A percentile compares a stretch with the other conserved stretches of the same genome.
phyloP scores from a whole-genome alignment of 1,140 invertebrate species.

The Lerema accius region DNA sequence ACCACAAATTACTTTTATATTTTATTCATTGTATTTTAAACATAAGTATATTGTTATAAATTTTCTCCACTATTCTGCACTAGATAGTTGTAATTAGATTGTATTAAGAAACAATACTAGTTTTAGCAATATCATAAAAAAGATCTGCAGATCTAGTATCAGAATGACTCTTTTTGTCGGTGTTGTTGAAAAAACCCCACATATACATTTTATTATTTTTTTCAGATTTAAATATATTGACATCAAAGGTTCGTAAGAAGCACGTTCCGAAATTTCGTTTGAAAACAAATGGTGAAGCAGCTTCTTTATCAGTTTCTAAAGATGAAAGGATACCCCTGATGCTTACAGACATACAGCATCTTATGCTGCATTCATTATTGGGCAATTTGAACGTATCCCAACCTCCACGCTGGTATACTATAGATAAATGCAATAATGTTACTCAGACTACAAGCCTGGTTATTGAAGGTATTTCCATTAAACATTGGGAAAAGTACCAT shows the following conservation, averaged over 20 bases:
- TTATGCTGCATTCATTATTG: constrained; percentile 90
- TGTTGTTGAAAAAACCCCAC: no score
- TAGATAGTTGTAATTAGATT: no score
- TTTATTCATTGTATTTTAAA: not conserved
- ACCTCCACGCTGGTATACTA: constrained; percentile 90
- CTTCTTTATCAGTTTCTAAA: constrained; percentile 80
- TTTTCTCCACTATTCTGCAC: no score
- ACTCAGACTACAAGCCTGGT: constrained; percentile 89
- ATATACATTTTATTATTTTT: constrained; percentile 17
- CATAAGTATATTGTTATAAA: no score
- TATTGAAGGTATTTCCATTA: constrained; percentile 89
- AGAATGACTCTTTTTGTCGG: no score
- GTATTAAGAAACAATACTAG: no score
- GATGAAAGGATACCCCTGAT: constrained; percentile 89
- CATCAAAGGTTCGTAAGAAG: constrained; percentile 78
- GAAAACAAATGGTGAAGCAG: constrained; percentile 84
- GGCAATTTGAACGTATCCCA: constrained; percentile 87
- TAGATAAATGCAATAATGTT: constrained; percentile 89
- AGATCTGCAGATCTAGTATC: no score
- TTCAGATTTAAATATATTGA: constrained; percentile 34
- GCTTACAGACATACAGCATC: constrained; percentile 91
- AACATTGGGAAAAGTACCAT: constrained; percentile 88
- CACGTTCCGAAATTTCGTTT: constrained; percentile 84
- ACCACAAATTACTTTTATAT: constrained; percentile 1
- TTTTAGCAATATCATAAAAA: no score